Percentiles rank a stretch among this genome's conserved stretches.
Conservation (phyloP, 2,797 vertebrate species). For the Triplophysa bombifrons region DNA sequence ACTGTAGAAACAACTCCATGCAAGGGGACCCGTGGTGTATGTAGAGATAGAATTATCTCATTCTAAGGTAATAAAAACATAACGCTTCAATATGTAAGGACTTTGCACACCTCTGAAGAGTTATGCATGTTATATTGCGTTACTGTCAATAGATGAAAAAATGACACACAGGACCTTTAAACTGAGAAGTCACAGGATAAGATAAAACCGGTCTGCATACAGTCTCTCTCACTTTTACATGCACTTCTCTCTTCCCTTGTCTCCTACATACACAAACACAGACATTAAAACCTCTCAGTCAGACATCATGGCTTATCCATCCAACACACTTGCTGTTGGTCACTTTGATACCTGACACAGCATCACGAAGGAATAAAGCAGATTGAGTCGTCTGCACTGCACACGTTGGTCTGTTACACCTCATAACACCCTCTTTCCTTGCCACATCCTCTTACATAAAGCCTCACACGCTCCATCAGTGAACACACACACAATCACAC, state of each 20-base stretch:
- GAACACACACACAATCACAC: neutral
- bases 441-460: constrained; percentile 48
- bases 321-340: constrained; percentile 7
- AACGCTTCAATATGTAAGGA: too few relatives aligned
- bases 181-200: too few relatives aligned
- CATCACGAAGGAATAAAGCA: constrained; percentile 34
- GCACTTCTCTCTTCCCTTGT: too few relatives aligned
- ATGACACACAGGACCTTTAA: too few relatives aligned
- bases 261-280: neutral
- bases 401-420: neutral
- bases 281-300: neutral
- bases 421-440: constrained; percentile 15
- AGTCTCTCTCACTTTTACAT: neutral
- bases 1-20: too few relatives aligned
- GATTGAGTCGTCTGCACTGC: constrained; percentile 34
- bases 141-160: too few relatives aligned
- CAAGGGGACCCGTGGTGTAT: too few relatives aligned
- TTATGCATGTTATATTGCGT: too few relatives aligned
- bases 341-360: constrained; percentile 18
- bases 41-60: too few relatives aligned
- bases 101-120: too few relatives aligned
- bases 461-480: constrained; percentile 5
- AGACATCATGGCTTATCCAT: neutral
- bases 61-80: too few relatives aligned
- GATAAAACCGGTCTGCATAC: neutral